Base-by-base conservation (phyloP, 2,113 vertebrate genomes). In the Mastomys natalensis region DNA sequence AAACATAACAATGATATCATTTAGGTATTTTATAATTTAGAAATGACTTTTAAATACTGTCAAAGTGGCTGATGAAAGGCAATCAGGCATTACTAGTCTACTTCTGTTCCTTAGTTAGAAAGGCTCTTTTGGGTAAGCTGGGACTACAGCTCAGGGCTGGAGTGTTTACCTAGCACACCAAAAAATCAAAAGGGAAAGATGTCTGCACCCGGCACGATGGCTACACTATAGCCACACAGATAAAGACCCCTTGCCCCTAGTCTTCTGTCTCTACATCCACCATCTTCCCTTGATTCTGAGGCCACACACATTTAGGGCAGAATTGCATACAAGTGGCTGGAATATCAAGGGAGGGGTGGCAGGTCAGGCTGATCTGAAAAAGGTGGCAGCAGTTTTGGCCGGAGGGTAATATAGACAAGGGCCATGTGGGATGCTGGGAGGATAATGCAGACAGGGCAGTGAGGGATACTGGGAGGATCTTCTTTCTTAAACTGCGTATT, bases 21-120 rank as follows among this genome's bases (percentile, higher is more conserved):
- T 82, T 87, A 77, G 9, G 24, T 76, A 34, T 66, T 62, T 89
- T 92, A 64, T 66, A 68, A 82, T 78, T 92, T 94, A 92, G 51
- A 34, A 91, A 88, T 53, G 84, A 76, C 60, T 94, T 94, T 78
- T 1, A 87, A 95, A 94, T 70, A 94, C 89, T 81, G 64, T 95
- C 11, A 86, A 89, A 81, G n/a, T 60, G 64, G 85, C 73, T 92
- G 26, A 58, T n/a, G 2, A 53, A 66, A 93, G n/a, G n/a, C 40
- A 73, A 87, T 92, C 85, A 81, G 70, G 45, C 84, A 68, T 87
- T 22, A 90, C n/a, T 34, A 87, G 11, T 64, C n/a, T 81, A 81
- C 12, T 70, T 74, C 40, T 55, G 5, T 24, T 86, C 34, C 45
- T 81, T 68, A 15, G 66, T 68, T 62, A 19, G 40, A 92, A 70